A percentile compares a stretch with the other conserved stretches of the same genome.
These are phyloP conservation scores for Scolopax mira DNA, from an alignment of 2,113 vertebrate genomes.

Conservation along the genomic window DNA sequence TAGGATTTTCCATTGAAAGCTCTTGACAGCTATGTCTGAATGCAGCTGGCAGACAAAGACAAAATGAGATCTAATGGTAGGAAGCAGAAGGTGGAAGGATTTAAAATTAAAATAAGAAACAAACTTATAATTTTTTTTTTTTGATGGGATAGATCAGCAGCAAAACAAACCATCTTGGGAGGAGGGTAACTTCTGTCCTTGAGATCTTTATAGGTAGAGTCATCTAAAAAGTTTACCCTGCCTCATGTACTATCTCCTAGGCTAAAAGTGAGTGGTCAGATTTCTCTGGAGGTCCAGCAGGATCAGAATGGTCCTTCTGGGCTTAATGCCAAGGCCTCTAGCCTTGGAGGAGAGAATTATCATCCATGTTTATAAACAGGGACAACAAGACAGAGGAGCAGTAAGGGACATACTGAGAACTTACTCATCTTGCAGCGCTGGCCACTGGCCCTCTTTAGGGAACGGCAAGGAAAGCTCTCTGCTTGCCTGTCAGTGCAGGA, in stretches of 20 bases:
- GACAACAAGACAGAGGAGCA: background rate
- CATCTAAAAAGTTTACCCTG: background rate
- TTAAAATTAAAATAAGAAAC: background rate
- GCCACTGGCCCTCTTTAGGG: background rate
- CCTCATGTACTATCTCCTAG: background rate
- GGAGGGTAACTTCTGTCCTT: background rate
- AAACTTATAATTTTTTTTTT: background rate
- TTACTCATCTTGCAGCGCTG: background rate
- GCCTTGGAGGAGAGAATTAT: background rate
- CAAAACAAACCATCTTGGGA: background rate
- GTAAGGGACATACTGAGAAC: background rate
- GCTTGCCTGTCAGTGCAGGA: fast-evolving
- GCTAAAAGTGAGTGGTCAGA: background rate
- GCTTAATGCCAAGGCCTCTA: background rate
- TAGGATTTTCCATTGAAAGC: slow-evolving; percentile 2
- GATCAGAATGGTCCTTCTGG: background rate
- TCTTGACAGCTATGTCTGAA: slow-evolving; percentile 15
- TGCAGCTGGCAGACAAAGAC: background rate
- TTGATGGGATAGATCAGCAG: background rate
- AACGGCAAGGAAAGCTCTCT: background rate
- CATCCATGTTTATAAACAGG: background rate
- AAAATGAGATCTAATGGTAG: background rate
- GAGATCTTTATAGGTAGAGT: background rate
- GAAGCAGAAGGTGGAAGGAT: background rate
- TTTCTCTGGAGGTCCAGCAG: background rate